These are phyloP conservation scores for Rhinatrema bivittatum DNA, from an alignment of 2,797 vertebrate species.

Conservation along the genomic window DNA sequence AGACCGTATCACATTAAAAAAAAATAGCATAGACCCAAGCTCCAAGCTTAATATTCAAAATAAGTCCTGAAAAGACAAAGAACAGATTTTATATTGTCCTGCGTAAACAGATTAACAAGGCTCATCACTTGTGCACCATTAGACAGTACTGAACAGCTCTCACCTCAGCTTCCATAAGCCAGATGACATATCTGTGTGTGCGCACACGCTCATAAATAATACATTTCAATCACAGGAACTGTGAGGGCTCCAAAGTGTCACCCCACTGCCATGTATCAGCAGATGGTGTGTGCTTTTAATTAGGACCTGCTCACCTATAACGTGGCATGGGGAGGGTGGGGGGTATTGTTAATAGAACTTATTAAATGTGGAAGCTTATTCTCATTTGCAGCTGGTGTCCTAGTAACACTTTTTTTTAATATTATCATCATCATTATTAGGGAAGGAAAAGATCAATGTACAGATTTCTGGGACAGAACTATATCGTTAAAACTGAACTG, in stretches of 20 bases:
- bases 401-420: constrained; percentile 15
- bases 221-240: constrained; percentile 20
- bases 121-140: constrained; percentile 4
- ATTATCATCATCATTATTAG: constrained; percentile 9
- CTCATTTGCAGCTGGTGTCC: constrained; percentile 31
- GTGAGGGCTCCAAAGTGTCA: constrained; percentile 30
- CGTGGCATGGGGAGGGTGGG: constrained; percentile 27
- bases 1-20: no score
- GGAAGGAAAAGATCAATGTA: not conserved
- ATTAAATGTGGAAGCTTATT: constrained; percentile 38
- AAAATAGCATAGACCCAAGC: no score
- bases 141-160: constrained; percentile 34
- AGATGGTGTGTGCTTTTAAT: constrained; percentile 43
- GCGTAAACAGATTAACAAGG: no score
- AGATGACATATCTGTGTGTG: constrained; percentile 1
- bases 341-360: constrained; percentile 38
- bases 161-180: constrained; percentile 14
- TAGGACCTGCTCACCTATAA: constrained; percentile 36
- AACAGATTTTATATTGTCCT: no score
- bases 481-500: no score
- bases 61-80: no score
- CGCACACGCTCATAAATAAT: constrained; percentile 29
- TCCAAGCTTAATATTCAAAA: no score
- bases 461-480: no score
- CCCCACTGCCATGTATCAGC: constrained; percentile 27